Percentiles rank a stretch among this genome's conserved stretches.
Evolutionary conservation across 2,797 vertebrate species (phyloP).

Genomic region (Xiphorhynchus erythropygius): DNA sequence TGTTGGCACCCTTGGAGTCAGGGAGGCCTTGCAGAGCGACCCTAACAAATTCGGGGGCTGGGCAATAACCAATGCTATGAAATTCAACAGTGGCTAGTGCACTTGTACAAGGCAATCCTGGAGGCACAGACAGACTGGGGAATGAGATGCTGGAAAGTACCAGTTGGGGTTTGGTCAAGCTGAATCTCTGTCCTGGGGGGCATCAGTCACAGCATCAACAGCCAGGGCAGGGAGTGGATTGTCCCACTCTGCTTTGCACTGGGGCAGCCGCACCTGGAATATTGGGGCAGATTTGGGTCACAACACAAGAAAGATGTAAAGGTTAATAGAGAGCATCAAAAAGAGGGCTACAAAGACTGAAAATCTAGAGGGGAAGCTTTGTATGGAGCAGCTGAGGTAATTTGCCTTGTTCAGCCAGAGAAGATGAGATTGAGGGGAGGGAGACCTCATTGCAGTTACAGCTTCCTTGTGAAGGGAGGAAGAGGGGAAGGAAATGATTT

Average conservation of each 20-base stretch:
- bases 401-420: not conserved
- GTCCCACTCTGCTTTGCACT: rapidly evolving
- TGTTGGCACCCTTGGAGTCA: not conserved
- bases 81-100: not conserved
- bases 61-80: not conserved
- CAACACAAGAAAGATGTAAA: not conserved
- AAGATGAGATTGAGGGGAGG: not conserved
- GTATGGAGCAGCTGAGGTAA: not conserved
- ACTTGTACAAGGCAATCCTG: not conserved
- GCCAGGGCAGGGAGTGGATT: rapidly evolving
- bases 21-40: too few relatives aligned
- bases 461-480: not conserved
- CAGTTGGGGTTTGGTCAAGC: rapidly evolving
- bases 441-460: rapidly evolving
- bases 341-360: not conserved
- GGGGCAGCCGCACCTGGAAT: rapidly evolving
- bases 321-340: not conserved
- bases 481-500: not conserved
- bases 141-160: too few relatives aligned
- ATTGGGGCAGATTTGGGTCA: not conserved
- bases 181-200: not conserved
- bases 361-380: not conserved
- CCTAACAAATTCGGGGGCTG: not conserved
- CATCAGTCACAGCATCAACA: rapidly evolving
- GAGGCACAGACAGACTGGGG: too few relatives aligned